Base-by-base conservation (phyloP, 1,140 invertebrate genomes). In the Ericerus pela region DNA sequence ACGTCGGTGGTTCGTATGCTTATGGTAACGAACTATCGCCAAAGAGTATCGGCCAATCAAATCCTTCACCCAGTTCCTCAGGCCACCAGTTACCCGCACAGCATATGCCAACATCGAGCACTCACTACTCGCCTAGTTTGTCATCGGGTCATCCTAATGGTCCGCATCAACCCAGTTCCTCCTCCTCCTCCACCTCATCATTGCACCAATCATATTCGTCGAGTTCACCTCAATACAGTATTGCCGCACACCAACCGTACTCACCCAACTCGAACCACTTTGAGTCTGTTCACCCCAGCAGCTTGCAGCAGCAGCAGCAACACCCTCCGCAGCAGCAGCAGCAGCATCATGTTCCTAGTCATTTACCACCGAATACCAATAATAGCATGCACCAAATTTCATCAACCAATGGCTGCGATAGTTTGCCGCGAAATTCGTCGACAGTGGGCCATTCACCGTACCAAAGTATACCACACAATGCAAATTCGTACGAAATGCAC, bases 271-370 rank as follows among this genome's bases (percentile, higher is more conserved):
- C n/a, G n/a, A 55, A 36, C 6, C 30, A 31, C 10, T 14, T 29
- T 10, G 51, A 12, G 5, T 12, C 56, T 10, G 30, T 20, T 4
- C 47, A n/a, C n/a, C n/a, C n/a, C n/a, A n/a, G 43, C 11, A 41
- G 55, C n/a, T 38, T 53, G 2, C 28, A 60, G 24, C 37, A 37
- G 2, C 24, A 43, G 20, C 37, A 60, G 20, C 53, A 62, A n/a
- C 61, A 51, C 2, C 56, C 51, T 12, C 57, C 60, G 31, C 52
- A 56, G 37, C 54, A 55, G 27, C 53, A 26, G 10, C n/a, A n/a
- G n/a, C n/a, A n/a, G n/a, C n/a, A n/a, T n/a, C n/a, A n/a, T n/a
- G n/a, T n/a, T n/a, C n/a, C n/a, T n/a, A n/a, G n/a, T n/a, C n/a
- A n/a, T n/a, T 22, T 47, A 47, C 14, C 41, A 47, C 10, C 12